phyloP scores from a whole-genome alignment of 1,140 invertebrate genomes.

The Drosophila cardini region DNA sequence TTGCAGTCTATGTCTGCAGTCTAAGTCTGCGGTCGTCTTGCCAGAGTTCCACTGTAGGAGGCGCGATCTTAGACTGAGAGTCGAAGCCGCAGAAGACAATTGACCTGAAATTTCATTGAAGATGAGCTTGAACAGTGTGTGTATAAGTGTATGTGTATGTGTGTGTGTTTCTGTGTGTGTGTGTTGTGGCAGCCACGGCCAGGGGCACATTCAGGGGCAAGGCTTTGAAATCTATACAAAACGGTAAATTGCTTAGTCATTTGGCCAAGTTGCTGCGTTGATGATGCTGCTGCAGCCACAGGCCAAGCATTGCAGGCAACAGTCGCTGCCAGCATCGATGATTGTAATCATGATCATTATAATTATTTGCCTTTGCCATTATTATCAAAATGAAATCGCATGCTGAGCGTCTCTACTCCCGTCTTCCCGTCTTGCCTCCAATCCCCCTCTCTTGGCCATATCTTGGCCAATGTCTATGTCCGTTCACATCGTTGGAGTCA shows the following conservation, averaged over 20 bases:
- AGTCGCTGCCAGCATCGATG: slow-evolving; percentile 46
- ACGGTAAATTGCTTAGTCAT: slow-evolving; percentile 81
- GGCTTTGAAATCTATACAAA: slow-evolving; percentile 64
- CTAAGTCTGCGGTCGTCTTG: slow-evolving; percentile 11
- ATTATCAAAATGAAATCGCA: slow-evolving; percentile 82
- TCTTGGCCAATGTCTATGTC: slow-evolving; percentile 27
- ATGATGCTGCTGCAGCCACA: slow-evolving; percentile 24
- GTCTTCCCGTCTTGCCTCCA: neutral
- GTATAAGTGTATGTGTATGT: neutral
- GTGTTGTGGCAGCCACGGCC: slow-evolving; percentile 18
- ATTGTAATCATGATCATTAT: slow-evolving; percentile 82
- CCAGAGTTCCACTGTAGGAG: slow-evolving; percentile 28
- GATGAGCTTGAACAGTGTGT: slow-evolving; percentile 58
- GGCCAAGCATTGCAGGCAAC: slow-evolving; percentile 7
- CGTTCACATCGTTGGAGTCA: slow-evolving; percentile 20
- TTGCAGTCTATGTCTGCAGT: slow-evolving; percentile 23
- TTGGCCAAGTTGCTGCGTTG: slow-evolving; percentile 55
- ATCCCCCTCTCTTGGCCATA: too few species aligned
- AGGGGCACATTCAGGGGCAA: slow-evolving; percentile 18
- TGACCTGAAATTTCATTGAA: slow-evolving; percentile 81
- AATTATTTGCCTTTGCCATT: slow-evolving; percentile 80
- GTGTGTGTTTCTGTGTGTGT: neutral
- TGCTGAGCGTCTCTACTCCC: slow-evolving; percentile 30
- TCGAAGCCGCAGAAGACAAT: slow-evolving; percentile 74
- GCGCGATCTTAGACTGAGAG: slow-evolving; percentile 48